These are phyloP conservation scores for Pterocles gutturalis DNA, from an alignment of 2,113 vertebrate species.

Conservation along the genomic window DNA sequence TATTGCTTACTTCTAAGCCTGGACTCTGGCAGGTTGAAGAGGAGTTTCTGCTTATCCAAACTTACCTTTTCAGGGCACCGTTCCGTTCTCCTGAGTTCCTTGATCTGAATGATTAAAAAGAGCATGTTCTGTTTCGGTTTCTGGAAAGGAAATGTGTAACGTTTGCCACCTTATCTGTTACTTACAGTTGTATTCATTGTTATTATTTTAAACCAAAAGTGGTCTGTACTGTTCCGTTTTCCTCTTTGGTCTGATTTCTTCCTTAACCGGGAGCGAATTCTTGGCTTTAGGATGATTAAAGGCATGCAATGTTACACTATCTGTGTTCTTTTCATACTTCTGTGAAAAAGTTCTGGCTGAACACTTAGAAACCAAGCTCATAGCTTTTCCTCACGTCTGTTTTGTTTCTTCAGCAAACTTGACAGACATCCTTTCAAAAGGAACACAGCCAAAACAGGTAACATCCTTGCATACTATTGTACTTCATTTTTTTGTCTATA, in stretches of 20 bases:
- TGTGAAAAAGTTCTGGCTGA: slow-evolving; percentile 85
- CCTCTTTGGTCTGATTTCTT: neutral
- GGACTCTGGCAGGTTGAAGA: neutral
- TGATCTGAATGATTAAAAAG: neutral
- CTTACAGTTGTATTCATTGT: neutral
- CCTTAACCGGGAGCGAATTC: neutral
- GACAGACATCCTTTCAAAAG: slow-evolving; percentile 85
- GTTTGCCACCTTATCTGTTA: neutral
- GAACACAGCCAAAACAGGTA: slow-evolving; percentile 80
- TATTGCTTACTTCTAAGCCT: neutral
- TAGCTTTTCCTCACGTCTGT: slow-evolving; percentile 83
- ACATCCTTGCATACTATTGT: neutral
- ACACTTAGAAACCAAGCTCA: slow-evolving; percentile 84
- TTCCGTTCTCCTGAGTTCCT: neutral
- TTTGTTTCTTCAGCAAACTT: slow-evolving; percentile 85
- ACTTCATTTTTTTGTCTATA: neutral
- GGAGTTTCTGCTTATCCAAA: neutral
- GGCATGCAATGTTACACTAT: fast-evolving
- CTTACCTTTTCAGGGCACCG: neutral
- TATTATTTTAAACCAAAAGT: neutral
- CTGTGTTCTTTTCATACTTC: slow-evolving; percentile 65
- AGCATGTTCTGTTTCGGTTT: neutral
- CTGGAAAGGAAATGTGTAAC: fast-evolving
- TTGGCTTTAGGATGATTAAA: neutral
- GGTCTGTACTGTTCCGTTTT: neutral